Evolutionary conservation across 2,797 vertebrate genomes (phyloP).

Genomic region (Pangasius krempfi): DNA sequence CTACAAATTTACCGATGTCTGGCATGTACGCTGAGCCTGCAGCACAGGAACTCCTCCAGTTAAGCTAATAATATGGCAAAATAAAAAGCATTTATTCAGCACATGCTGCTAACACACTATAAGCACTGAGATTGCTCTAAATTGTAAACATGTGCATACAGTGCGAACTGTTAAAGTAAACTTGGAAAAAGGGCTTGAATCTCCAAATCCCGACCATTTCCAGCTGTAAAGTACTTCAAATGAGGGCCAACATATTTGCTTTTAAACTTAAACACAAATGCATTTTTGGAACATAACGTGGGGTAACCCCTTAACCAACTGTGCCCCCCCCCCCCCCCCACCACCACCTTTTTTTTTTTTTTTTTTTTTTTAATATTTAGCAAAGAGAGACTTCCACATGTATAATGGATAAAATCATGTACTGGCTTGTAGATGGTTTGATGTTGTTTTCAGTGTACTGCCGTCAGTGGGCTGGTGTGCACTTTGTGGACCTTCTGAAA

Average conservation of each 20-base stretch:
- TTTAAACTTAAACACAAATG: constrained; percentile 75
- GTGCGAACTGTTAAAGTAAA: constrained; percentile 77
- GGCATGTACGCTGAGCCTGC: constrained; percentile 63
- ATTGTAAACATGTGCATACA: constrained; percentile 81
- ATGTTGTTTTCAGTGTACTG: constrained; percentile 68
- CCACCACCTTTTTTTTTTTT: no score
- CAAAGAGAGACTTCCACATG: constrained; percentile 71
- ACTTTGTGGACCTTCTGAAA: constrained; percentile 58
- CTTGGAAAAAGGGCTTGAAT: constrained; percentile 64
- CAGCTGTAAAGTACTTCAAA: constrained; percentile 73
- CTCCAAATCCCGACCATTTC: constrained; percentile 74
- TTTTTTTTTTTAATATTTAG: constrained; percentile 59
- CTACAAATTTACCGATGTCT: constrained; percentile 55
- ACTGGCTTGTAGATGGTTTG: constrained; percentile 57
- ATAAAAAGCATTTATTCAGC: constrained; percentile 75
- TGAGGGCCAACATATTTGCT: constrained; percentile 75
- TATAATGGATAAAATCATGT: constrained; percentile 69
- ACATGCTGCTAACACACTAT: constrained; percentile 77
- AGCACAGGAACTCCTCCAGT: constrained; percentile 66
- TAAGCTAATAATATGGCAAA: constrained; percentile 70
- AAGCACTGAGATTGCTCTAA: constrained; percentile 72
- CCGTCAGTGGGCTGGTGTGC: constrained; percentile 55
- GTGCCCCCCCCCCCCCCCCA: not conserved
- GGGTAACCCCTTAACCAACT: constrained; percentile 44
- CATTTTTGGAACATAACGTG: constrained; percentile 62